Percentiles rank a stretch among this genome's conserved stretches.
These are phyloP conservation scores for Siniperca chuatsi DNA, from an alignment of 2,113 vertebrate genomes.

Conservation along the genomic window DNA sequence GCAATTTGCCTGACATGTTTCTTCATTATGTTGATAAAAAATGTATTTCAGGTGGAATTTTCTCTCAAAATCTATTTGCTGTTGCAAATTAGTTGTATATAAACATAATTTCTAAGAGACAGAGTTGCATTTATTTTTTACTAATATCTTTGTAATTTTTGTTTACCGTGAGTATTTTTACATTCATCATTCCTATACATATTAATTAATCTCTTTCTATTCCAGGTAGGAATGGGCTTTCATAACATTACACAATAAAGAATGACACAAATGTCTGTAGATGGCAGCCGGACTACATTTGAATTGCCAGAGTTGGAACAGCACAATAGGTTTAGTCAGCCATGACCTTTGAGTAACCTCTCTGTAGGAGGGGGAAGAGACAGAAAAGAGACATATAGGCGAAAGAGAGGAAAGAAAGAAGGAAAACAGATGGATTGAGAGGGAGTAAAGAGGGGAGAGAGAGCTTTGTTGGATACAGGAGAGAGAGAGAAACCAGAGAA, in stretches of 20 bases:
- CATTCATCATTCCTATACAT: background rate
- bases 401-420: slow-evolving; percentile 22
- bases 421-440: slow-evolving; percentile 41
- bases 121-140: no score
- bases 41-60: background rate
- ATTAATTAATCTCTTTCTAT: background rate
- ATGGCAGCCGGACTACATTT: slow-evolving; percentile 17
- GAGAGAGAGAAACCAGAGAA: slow-evolving; percentile 19
- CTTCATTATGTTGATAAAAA: background rate
- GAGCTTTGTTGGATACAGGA: background rate
- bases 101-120: background rate
- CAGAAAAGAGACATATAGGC: slow-evolving; percentile 28
- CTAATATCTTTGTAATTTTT: background rate
- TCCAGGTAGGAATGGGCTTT: background rate
- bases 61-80: background rate
- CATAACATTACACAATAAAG: slow-evolving; percentile 16
- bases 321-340: slow-evolving; percentile 49
- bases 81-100: background rate
- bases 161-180: background rate
- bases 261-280: slow-evolving; percentile 22
- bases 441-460: background rate
- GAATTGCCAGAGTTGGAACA: slow-evolving; percentile 11
- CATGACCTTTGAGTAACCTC: slow-evolving; percentile 54
- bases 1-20: background rate
- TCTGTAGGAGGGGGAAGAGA: slow-evolving; percentile 21